Percentiles rank a stretch among this genome's conserved stretches.
Evolutionary conservation across 2,797 vertebrate genomes (phyloP).

Genomic region (Euphonia xanthogaster): DNA sequence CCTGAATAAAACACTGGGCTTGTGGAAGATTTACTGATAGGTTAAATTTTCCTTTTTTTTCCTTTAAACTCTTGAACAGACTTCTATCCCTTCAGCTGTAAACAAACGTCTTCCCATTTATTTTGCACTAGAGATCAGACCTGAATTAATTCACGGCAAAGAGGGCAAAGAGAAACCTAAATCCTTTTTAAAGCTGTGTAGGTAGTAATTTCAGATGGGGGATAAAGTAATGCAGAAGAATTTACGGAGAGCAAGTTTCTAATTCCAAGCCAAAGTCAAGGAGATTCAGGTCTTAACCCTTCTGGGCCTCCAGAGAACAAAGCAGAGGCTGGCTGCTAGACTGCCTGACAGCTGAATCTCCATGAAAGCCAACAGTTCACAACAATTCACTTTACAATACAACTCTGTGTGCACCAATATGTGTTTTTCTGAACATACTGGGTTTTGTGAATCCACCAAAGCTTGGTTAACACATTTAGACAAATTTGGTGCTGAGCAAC

Average conservation of each 20-base stretch:
- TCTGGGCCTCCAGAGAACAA: not conserved
- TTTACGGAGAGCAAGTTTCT: not conserved
- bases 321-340: not conserved
- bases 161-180: slow-evolving; percentile 40
- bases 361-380: not conserved
- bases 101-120: slow-evolving; percentile 35
- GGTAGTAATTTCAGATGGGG: slow-evolving; percentile 44
- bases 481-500: not conserved
- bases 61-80: not conserved
- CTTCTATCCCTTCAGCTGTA: slow-evolving; percentile 5
- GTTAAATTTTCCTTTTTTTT: not conserved
- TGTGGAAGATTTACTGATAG: not conserved
- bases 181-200: slow-evolving; percentile 41
- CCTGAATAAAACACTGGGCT: not conserved
- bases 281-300: slow-evolving; percentile 40
- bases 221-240: slow-evolving; percentile 52
- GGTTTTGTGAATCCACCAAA: not conserved
- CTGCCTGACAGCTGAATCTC: not conserved
- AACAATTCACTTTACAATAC: not conserved
- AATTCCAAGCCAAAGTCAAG: slow-evolving; percentile 41
- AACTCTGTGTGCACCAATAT: not conserved
- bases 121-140: slow-evolving; percentile 22
- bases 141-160: slow-evolving; percentile 30
- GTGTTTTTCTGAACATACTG: not conserved
- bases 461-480: not conserved